Percentiles rank a stretch among this genome's conserved stretches.
These are phyloP conservation scores for Calyptomena viridis DNA, from an alignment of 2,113 vertebrate genomes.

Conservation along the genomic window DNA sequence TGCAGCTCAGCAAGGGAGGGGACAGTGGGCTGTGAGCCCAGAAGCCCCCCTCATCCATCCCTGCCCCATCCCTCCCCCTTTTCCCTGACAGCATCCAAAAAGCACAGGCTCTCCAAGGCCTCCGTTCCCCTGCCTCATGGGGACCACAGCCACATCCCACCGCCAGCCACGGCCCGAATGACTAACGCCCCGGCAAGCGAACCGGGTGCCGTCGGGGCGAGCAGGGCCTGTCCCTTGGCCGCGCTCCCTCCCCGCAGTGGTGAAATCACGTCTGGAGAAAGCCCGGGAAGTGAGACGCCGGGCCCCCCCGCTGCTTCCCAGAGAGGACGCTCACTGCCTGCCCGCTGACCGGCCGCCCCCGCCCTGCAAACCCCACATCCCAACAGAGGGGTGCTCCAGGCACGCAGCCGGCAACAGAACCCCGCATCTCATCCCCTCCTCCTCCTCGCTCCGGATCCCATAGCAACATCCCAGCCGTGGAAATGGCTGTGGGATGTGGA, in stretches of 20 bases:
- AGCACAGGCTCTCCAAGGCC: accelerated
- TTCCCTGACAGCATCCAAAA: neutral
- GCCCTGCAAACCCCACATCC: neutral
- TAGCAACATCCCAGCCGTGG: neutral
- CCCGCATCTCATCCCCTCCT: neutral
- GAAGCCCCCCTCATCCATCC: neutral
- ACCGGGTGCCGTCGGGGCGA: neutral
- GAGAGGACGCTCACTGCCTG: neutral
- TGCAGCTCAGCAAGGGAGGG: neutral
- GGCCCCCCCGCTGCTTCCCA: neutral
- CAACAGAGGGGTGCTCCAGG: neutral
- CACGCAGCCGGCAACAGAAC: neutral
- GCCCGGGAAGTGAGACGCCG: neutral
- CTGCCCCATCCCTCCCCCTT: neutral
- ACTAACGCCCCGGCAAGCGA: neutral
- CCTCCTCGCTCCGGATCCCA: neutral
- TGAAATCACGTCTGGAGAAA: constrained; percentile 67
- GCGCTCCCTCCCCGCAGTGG: neutral
- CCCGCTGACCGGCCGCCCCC: neutral
- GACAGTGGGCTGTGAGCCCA: accelerated
- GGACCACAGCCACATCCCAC: neutral
- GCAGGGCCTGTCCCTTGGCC: constrained; percentile 24
- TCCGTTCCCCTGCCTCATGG: accelerated
- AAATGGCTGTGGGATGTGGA: neutral
- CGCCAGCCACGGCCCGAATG: neutral